Base-by-base conservation (phyloP, 2,888 invertebrate genomes). In the Tortricodes alternella region DNA sequence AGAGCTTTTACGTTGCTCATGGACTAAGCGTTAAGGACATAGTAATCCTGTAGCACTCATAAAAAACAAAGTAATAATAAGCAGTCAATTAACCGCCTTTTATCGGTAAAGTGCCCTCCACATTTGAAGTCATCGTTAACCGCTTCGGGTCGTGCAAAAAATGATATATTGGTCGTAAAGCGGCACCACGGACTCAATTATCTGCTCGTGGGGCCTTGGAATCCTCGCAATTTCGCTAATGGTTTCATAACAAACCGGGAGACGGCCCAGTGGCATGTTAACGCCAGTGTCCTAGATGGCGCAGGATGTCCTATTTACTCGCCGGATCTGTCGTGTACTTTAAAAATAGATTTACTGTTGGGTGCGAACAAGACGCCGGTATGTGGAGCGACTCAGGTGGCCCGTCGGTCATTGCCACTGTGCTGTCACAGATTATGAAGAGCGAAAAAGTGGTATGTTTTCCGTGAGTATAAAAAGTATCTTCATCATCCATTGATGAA, bases 181-280 rank as follows among this genome's bases (percentile, higher is more conserved):
- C 23, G 56, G 29, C 49, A 56, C 56, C 56, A 56, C 56, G 49
- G 56, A 56, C 56, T 56, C 56, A 56, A 56, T 56, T 56, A 50
- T 50, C 49, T 44, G 35, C 23, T 29, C 29, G 21, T 8, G 35
- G 9, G 43, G 43, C 24, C 27, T 21, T 38, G 43, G 56, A 50
- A 56, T 50, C 56, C 49, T 37, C 44, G 49, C 55, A 38, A 56
- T 56, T 56, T 56, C 49, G 43, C 49, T 56, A 50, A 56, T 56
- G 56, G 53, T 53, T 29, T 48, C 41, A 49, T 50, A 50, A 50
- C 48, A 35, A 37, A 35, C 27, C 35, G 23, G 21, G 34, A 23
- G 11, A 29, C n/a, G 19, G 11, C 27, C 19, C n/a, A 23, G 15
- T 43, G 35, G 37, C 41, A 24, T 41, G 48, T 48, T 18, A 16